A percentile compares a stretch with the other conserved stretches of the same genome.
phyloP scores from a whole-genome alignment of 2,888 invertebrate genomes.

The Acronicta aceris region DNA sequence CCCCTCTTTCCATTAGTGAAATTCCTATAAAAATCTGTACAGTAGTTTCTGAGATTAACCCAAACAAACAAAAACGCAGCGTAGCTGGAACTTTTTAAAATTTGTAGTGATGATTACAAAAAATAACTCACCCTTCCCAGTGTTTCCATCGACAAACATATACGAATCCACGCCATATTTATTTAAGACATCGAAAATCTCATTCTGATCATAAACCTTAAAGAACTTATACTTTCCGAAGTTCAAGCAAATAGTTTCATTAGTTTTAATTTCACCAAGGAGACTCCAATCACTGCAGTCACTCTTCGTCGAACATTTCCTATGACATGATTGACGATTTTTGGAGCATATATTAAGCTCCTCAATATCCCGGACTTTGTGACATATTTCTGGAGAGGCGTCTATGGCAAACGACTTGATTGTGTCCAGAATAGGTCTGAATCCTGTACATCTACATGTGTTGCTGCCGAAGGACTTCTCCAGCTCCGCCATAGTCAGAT shows the following conservation, averaged over 20 bases:
- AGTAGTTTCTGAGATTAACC: too few species aligned
- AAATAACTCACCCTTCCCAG: conserved; percentile 90
- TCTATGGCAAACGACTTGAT: conserved; percentile 92
- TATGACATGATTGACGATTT: conserved; percentile 63
- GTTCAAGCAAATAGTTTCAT: conserved; percentile 80
- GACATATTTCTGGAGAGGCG: conserved; percentile 85
- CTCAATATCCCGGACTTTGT: conserved; percentile 85
- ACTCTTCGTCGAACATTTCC: conserved; percentile 69
- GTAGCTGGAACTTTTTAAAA: too few species aligned
- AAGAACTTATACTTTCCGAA: conserved; percentile 82
- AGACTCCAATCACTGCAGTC: conserved; percentile 73
- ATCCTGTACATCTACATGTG: conserved; percentile 95
- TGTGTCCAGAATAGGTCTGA: conserved; percentile 93
- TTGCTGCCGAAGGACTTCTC: conserved; percentile 94
- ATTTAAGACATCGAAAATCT: conserved; percentile 84
- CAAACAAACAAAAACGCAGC: too few species aligned
- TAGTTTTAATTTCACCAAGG: conserved; percentile 57
- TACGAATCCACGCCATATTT: conserved; percentile 82
- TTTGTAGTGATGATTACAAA: too few species aligned
- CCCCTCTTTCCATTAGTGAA: too few species aligned
- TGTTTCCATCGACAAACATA: conserved; percentile 91
- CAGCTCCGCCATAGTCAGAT: conserved; percentile 90
- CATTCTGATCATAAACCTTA: conserved; percentile 81
- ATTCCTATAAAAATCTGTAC: too few species aligned
- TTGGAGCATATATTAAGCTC: conserved; percentile 70